Evolutionary conservation across 2,797 vertebrate species (phyloP).

Genomic region (Clangula hyemalis): DNA sequence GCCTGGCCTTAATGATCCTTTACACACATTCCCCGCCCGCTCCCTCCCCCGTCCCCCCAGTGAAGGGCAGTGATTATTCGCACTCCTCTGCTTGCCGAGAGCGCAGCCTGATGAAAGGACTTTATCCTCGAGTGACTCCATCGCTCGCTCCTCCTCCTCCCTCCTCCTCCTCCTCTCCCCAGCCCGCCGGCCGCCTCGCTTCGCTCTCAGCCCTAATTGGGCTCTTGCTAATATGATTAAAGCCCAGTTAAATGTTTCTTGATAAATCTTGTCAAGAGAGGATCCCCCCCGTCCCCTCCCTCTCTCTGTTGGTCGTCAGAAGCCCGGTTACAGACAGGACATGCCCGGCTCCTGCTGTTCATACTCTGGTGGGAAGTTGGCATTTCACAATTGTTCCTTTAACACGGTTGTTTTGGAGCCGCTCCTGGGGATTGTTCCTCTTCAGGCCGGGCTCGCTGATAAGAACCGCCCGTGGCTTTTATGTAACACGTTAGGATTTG

Average conservation of each 20-base stretch:
- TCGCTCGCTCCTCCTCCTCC: slow-evolving; percentile 41
- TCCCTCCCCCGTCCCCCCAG: slow-evolving; percentile 37
- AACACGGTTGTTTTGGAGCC: slow-evolving; percentile 59
- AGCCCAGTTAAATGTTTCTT: slow-evolving; percentile 75
- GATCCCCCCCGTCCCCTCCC: slow-evolving; percentile 40
- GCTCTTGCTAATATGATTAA: slow-evolving; percentile 78
- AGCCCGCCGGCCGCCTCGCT: slow-evolving; percentile 47
- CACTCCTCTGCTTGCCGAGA: slow-evolving; percentile 60
- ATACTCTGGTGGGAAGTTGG: slow-evolving; percentile 58
- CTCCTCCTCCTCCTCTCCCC: slow-evolving; percentile 20
- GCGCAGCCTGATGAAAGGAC: slow-evolving; percentile 74
- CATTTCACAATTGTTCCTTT: slow-evolving; percentile 70
- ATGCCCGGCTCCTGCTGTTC: slow-evolving; percentile 68
- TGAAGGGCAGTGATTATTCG: slow-evolving; percentile 66
- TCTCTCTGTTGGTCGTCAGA: slow-evolving; percentile 45
- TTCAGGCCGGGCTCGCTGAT: slow-evolving; percentile 53
- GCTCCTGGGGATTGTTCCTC: slow-evolving; percentile 64
- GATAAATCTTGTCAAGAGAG: slow-evolving; percentile 67
- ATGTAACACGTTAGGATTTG: slow-evolving; percentile 78
- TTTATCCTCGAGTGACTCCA: slow-evolving; percentile 79
- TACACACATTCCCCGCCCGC: slow-evolving; percentile 44
- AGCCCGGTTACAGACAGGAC: slow-evolving; percentile 64
- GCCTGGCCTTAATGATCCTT: slow-evolving; percentile 51
- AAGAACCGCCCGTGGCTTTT: slow-evolving; percentile 74
- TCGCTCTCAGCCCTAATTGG: slow-evolving; percentile 76